Percentiles rank a stretch among this genome's conserved stretches.
These are phyloP conservation scores for Holothuria scabra DNA, from an alignment of 53 echinoderm and acorn worm genomes.

Conservation along the genomic window DNA sequence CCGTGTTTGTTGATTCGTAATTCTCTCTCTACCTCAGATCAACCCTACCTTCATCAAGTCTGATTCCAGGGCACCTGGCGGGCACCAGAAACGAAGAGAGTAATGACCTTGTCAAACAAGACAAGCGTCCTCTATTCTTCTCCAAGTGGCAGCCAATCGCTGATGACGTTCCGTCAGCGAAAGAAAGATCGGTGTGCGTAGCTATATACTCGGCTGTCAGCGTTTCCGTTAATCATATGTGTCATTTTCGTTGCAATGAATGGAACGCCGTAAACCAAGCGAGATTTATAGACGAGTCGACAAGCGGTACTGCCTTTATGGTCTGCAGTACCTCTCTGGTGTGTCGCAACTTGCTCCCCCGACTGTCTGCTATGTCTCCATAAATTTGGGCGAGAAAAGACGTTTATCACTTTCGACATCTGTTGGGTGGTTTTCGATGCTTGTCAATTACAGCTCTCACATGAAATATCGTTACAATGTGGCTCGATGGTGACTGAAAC, in stretches of 20 bases:
- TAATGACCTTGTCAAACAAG: no score
- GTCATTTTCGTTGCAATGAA: conserved; percentile 39
- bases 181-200: no score
- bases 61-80: no score
- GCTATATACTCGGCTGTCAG: conserved; percentile 13
- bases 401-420: conserved; percentile 37
- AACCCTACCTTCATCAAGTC: no score
- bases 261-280: conserved; percentile 31
- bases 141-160: no score
- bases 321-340: conserved; percentile 35
- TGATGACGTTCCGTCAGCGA: no score
- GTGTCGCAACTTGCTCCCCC: conserved; percentile 40
- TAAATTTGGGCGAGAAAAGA: conserved; percentile 30
- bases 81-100: no score
- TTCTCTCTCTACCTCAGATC: no score
- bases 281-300: conserved; percentile 32
- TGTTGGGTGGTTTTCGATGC: conserved; percentile 46
- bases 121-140: no score
- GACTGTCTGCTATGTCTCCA: conserved; percentile 34
- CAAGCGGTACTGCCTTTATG: conserved; percentile 37
- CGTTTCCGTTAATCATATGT: conserved; percentile 39
- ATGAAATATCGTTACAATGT: conserved; percentile 17
- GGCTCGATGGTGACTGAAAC: not conserved
- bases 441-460: conserved; percentile 36
- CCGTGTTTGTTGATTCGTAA: no score